A percentile compares a stretch with the other conserved stretches of the same genome.
Conservation (phyloP, 2,113 vertebrate genomes). For the Carassius gibelio region DNA sequence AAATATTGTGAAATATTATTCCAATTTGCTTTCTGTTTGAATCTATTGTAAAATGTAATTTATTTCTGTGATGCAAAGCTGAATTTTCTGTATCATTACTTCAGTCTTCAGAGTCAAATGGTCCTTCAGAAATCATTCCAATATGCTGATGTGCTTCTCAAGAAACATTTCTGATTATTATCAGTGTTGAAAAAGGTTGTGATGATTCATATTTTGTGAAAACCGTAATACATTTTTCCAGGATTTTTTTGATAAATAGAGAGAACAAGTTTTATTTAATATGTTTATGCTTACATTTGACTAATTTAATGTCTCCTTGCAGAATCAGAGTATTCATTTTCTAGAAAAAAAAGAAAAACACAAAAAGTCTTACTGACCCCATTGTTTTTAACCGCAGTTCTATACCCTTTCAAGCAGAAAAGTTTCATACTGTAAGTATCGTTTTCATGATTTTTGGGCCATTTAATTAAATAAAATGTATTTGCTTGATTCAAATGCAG, state of each 20-base stretch:
- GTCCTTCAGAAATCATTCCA: not conserved
- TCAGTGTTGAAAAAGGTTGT: not conserved
- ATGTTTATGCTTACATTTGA: too few species aligned
- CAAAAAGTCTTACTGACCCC: not conserved
- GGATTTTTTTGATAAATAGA: not conserved
- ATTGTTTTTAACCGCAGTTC: not conserved
- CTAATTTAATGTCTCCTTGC: too few species aligned
- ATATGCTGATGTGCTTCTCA: not conserved
- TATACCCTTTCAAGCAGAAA: not conserved
- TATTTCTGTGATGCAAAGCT: not conserved
- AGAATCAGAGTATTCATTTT: too few species aligned
- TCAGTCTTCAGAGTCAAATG: not conserved
- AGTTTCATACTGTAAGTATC: not conserved
- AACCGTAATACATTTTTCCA: not conserved
- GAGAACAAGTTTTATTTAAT: too few species aligned
- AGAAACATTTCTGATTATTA: not conserved
- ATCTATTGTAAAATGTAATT: not conserved
- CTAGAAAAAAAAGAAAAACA: not conserved
- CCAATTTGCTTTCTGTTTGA: not conserved
- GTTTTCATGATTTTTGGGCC: not conserved
- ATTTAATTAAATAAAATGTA: not conserved
- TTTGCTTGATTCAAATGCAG: not conserved
- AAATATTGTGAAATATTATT: not conserved
- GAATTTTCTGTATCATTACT: not conserved
- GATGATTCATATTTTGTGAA: not conserved